Base-by-base conservation (phyloP, 2,113 vertebrate genomes). In the Lepisosteus osseus region DNA sequence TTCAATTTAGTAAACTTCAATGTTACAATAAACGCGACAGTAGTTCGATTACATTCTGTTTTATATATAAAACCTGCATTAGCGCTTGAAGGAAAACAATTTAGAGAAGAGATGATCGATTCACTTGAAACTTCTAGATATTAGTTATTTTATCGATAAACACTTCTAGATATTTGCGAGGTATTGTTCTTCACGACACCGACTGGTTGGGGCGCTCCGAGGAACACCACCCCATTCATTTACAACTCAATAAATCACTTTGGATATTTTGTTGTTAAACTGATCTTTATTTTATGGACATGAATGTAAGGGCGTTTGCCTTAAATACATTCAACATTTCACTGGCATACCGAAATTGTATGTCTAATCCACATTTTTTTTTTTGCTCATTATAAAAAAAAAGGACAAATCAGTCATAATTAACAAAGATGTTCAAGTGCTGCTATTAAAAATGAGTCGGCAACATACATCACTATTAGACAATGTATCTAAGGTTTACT, bases 261-360 rank as follows among this genome's bases (percentile, higher is more conserved):
- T 86, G 85, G n/a, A 61, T 44, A 72, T 44, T 7, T 81, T 57
- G 3, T 76, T 74, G 82, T 88, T 91, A 86, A 86, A 91, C 78
- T 83, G 87, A 88, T 87, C 88, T 93, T 93, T 93, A 93, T 92
- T 92, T 87, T 81, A 89, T 88, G 88, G 90, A 92, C 86, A 90
- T 87, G 89, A 84, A 89, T 84, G 87, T 83, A 79, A 85, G 76
- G 86, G 85, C 79, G 79, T 82, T 82, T 77, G 83, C 85, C 85
- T 90, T 86, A 72, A 87, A 88, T 90, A 92, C 90, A 92, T 91
- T 92, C 90, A 87, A 86, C 85, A 90, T 86, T 84, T 91, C 83
- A 88, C 84, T 83, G 85, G 86, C 82, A 86, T 87, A 79, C 75
- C 80, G 83, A 80, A 77, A 83, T 80, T 75, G 75, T 74, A 78